Evolutionary conservation across 2,888 invertebrate species (phyloP).

Genomic region (Polietes domitor): DNA sequence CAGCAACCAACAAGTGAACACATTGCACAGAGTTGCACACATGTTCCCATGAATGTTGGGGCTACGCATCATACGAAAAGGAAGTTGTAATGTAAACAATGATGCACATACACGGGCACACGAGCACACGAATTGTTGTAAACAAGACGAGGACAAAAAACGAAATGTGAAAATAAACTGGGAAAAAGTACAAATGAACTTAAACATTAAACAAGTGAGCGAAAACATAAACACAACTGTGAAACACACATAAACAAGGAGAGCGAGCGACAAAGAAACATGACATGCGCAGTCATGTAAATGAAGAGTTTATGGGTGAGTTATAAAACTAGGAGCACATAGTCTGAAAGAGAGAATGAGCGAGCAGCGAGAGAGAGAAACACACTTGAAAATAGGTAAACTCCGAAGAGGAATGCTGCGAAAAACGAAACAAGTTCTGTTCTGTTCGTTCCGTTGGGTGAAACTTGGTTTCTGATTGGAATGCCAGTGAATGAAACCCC

Average conservation of each 20-base stretch:
- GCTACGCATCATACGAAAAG: slow-evolving; percentile 60
- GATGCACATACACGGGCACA: background rate
- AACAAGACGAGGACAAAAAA: slow-evolving; percentile 47
- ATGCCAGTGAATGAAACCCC: slow-evolving; percentile 22
- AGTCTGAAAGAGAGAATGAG: background rate
- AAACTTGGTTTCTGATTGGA: slow-evolving; percentile 32
- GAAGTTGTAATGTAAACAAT: slow-evolving; percentile 66
- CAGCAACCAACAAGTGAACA: slow-evolving; percentile 64
- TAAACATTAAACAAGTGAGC: slow-evolving; percentile 2
- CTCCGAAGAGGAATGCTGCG: slow-evolving; percentile 46
- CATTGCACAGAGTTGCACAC: slow-evolving; percentile 48
- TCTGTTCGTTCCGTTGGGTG: background rate
- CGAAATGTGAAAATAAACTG: slow-evolving; percentile 21
- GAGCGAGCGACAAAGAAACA: background rate
- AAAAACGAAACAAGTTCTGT: background rate
- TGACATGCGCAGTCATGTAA: slow-evolving; percentile 39
- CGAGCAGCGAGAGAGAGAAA: slow-evolving; percentile 26
- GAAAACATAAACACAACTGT: slow-evolving; percentile 9
- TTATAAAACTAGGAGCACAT: background rate
- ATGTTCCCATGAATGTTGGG: slow-evolving; percentile 9
- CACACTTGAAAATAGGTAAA: background rate
- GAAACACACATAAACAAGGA: background rate
- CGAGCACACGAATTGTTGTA: slow-evolving; percentile 46
- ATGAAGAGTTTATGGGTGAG: background rate
- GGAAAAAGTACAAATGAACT: background rate